phyloP scores from a whole-genome alignment of 2,888 invertebrate species.

The Siphlonurus alternatus region DNA sequence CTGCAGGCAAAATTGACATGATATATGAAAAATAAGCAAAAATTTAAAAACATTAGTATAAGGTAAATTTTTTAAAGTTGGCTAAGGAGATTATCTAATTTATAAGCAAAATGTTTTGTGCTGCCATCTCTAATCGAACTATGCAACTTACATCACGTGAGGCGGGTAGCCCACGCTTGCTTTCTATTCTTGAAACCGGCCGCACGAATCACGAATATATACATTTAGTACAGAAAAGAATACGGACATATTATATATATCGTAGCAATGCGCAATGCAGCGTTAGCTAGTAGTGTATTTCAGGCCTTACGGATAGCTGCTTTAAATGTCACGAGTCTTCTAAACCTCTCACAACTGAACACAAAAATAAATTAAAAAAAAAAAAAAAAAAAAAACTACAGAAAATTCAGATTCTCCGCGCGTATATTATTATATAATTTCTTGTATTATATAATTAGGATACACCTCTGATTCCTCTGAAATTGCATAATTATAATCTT shows the following conservation, averaged over 20 bases:
- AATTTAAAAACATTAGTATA: too few relatives aligned
- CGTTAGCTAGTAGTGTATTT: background rate
- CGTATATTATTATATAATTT: too few relatives aligned
- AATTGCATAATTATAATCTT: too few relatives aligned
- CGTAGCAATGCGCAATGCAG: background rate
- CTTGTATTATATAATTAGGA: too few relatives aligned
- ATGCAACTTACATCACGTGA: background rate
- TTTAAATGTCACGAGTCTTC: background rate
- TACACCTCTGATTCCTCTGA: too few relatives aligned
- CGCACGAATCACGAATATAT: too few relatives aligned
- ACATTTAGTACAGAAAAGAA: too few relatives aligned
- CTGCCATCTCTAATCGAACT: background rate
- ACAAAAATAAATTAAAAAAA: too few relatives aligned
- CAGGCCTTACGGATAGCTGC: background rate
- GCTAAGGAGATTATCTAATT: background rate
- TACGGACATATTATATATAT: background rate
- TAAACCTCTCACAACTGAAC: background rate
- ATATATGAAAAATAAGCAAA: too few relatives aligned
- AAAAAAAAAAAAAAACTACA: background rate
- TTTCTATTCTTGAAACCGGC: background rate
- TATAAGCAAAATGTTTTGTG: background rate
- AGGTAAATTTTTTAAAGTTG: background rate
- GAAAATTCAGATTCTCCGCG: background rate
- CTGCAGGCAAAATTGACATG: too few relatives aligned
- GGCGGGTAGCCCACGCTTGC: background rate